Percentiles rank a stretch among this genome's conserved stretches.
Evolutionary conservation across 92 coral and sea anemone genomes (phyloP).

Genomic region (Parazoanthus swiftii): DNA sequence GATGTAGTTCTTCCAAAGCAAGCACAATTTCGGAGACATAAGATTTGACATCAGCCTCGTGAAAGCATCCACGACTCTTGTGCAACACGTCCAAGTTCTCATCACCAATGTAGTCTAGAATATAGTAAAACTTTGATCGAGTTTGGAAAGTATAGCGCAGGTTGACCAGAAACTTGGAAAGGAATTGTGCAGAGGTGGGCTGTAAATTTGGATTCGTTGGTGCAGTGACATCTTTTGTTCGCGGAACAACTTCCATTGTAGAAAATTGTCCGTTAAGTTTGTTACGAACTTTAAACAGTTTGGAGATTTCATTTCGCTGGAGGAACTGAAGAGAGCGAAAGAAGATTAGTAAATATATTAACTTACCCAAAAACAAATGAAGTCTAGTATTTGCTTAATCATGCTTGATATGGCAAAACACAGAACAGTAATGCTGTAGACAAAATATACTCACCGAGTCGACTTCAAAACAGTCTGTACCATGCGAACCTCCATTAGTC

Average conservation of each 20-base stretch:
- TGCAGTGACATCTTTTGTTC: constrained; percentile 40
- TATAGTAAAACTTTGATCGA: constrained; percentile 74
- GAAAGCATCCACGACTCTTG: constrained; percentile 46
- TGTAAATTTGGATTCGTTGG: constrained; percentile 60
- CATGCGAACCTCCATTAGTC: constrained; percentile 63
- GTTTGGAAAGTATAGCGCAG: constrained; percentile 86
- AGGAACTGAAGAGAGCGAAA: constrained; percentile 66
- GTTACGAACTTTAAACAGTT: constrained; percentile 83
- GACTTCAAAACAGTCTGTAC: constrained; percentile 90
- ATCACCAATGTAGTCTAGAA: constrained; percentile 76
- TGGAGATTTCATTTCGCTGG: constrained; percentile 70
- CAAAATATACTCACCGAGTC: constrained; percentile 75
- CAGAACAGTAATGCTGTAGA: background rate
- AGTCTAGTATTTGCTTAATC: constrained; percentile 1
- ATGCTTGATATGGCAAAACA: background rate
- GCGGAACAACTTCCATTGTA: constrained; percentile 84
- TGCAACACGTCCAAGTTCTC: constrained; percentile 40
- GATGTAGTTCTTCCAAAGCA: constrained; percentile 83
- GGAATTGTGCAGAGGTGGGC: constrained; percentile 38
- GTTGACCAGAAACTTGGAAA: constrained; percentile 70
- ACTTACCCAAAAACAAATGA: background rate
- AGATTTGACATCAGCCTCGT: constrained; percentile 56
- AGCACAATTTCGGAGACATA: constrained; percentile 75
- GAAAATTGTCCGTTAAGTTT: constrained; percentile 58
- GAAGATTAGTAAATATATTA: background rate